These are phyloP conservation scores for Buceros bicornis DNA, from an alignment of 2,797 vertebrate genomes.

Conservation along the genomic window DNA sequence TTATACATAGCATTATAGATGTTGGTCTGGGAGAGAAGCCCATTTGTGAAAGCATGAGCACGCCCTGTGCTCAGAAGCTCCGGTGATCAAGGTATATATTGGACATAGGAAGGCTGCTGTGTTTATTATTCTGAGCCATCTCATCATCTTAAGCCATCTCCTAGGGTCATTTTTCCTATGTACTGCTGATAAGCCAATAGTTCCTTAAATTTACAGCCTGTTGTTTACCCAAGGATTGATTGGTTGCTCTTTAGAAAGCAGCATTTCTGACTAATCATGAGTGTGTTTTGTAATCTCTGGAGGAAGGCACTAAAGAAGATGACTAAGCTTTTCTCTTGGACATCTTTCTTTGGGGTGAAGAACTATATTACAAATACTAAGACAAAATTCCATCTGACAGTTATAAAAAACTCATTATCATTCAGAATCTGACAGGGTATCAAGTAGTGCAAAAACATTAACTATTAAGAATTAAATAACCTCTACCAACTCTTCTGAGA, in stretches of 20 bases:
- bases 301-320: neutral
- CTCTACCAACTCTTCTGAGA: neutral
- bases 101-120: neutral
- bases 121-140: neutral
- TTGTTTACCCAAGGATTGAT: neutral
- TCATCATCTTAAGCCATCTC: neutral
- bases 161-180: neutral
- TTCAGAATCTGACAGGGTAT: neutral
- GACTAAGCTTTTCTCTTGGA: neutral
- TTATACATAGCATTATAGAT: neutral
- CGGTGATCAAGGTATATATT: neutral
- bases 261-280: neutral
- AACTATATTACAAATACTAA: neutral
- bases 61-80: neutral
- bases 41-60: fast-evolving
- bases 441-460: neutral
- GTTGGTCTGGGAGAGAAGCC: neutral
- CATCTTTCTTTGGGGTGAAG: neutral
- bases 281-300: neutral
- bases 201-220: neutral
- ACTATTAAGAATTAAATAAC: neutral
- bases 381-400: neutral
- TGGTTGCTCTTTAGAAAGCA: neutral
- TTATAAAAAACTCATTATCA: neutral
- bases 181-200: neutral